These are phyloP conservation scores for Dolichomitus sp. DNA, from an alignment of 2,888 invertebrate species.

Conservation along the genomic window DNA sequence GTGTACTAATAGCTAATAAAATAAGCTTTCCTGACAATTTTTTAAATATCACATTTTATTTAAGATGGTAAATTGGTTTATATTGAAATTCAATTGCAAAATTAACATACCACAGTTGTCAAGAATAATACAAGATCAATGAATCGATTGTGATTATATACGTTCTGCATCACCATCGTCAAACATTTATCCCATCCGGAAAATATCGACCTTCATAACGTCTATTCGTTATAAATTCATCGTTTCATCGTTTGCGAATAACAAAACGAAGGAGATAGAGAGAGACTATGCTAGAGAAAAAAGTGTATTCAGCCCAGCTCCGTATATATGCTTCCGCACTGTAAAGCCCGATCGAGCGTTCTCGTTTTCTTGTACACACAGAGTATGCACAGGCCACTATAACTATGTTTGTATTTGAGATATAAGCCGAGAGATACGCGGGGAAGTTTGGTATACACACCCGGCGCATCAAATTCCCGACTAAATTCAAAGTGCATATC, in stretches of 20 bases:
- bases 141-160: not conserved
- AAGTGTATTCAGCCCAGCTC: not conserved
- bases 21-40: not conserved
- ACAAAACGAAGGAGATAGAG: not conserved
- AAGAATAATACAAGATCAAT: not conserved
- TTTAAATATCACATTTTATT: not conserved
- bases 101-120: not conserved
- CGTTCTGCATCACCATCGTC: not conserved
- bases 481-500: slow-evolving; percentile 66
- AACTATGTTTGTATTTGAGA: slow-evolving; percentile 46
- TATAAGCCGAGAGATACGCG: slow-evolving; percentile 43
- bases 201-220: slow-evolving; percentile 13
- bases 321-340: slow-evolving; percentile 6
- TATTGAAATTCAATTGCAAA: not conserved
- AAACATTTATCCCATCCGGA: slow-evolving; percentile 17
- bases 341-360: slow-evolving; percentile 14
- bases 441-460: slow-evolving; percentile 48
- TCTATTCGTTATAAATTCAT: slow-evolving; percentile 14
- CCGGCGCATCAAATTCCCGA: slow-evolving; percentile 51
- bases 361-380: slow-evolving; percentile 43
- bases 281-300: not conserved
- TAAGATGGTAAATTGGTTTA: not conserved
- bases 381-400: slow-evolving; percentile 21
- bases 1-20: not conserved
- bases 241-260: slow-evolving; percentile 30